These are phyloP conservation scores for Drosophila pseudoobscura DNA, from an alignment of 1,140 invertebrate genomes.

Conservation along the genomic window DNA sequence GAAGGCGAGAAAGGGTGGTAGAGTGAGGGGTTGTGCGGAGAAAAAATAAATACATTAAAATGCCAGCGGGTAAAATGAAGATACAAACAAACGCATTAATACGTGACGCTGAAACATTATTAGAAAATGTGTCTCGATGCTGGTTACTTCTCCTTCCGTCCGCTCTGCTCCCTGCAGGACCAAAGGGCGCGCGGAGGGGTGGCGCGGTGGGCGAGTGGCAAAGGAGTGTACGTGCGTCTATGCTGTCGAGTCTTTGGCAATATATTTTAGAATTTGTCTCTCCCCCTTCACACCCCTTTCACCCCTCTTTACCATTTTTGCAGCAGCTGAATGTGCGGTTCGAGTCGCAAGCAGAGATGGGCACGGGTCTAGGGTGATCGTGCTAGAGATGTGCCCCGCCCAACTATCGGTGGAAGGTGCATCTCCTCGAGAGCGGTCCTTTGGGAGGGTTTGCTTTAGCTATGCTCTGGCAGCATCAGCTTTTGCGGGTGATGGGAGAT, in stretches of 20 bases:
- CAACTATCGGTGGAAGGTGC: too few species aligned
- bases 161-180: constrained; percentile 7
- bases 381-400: too few species aligned
- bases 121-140: constrained; percentile 80
- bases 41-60: constrained; percentile 77
- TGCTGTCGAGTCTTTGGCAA: constrained; percentile 60
- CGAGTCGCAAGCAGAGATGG: constrained; percentile 8
- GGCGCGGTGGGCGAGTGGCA: background rate
- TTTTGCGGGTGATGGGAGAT: too few species aligned
- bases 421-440: too few species aligned
- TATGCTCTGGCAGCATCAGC: too few species aligned
- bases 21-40: background rate
- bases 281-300: too few species aligned
- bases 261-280: constrained; percentile 72
- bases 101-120: constrained; percentile 81
- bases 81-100: constrained; percentile 83
- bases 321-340: constrained; percentile 44
- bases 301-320: constrained; percentile 26
- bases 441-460: too few species aligned
- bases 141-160: constrained; percentile 57
- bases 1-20: background rate
- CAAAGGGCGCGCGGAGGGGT: background rate
- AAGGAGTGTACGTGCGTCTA: constrained; percentile 65
- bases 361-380: background rate
- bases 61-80: constrained; percentile 81